Evolutionary conservation across 1,140 invertebrate species (phyloP).

Genomic region (Euwallacea similis): DNA sequence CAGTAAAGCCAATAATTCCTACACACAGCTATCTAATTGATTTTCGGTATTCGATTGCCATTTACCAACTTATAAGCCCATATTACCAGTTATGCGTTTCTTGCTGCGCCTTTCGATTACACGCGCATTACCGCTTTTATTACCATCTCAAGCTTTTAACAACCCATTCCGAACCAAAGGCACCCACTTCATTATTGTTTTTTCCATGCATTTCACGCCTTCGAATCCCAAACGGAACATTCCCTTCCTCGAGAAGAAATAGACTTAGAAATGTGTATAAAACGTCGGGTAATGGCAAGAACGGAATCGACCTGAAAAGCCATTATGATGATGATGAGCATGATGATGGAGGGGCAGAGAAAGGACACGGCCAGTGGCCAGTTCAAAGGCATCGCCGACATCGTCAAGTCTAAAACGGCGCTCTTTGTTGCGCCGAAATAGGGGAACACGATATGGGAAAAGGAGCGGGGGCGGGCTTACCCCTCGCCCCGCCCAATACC

Average conservation of each 20-base stretch:
- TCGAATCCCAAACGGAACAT: no score
- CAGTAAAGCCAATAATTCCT: no score
- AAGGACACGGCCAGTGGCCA: background rate
- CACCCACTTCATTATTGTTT: no score
- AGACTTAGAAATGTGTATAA: no score
- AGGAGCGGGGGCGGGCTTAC: slow-evolving; percentile 41
- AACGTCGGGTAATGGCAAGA: no score
- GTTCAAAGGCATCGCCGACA: slow-evolving; percentile 37
- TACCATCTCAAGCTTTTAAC: background rate
- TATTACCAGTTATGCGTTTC: background rate
- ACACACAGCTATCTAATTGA: no score
- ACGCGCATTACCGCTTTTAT: background rate
- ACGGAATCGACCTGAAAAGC: no score
- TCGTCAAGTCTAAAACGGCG: slow-evolving; percentile 22
- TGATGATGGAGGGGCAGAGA: no score
- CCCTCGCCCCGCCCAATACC: slow-evolving; percentile 38
- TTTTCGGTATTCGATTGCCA: background rate
- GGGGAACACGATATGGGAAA: slow-evolving; percentile 42
- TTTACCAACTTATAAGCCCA: background rate
- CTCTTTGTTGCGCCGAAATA: slow-evolving; percentile 44
- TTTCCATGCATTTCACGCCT: no score
- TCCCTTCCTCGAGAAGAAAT: no score
- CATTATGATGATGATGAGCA: no score
- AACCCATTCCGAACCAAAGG: background rate
- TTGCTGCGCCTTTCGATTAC: background rate